Conservation (phyloP, 2,113 vertebrate species). For the Rana temporaria region DNA sequence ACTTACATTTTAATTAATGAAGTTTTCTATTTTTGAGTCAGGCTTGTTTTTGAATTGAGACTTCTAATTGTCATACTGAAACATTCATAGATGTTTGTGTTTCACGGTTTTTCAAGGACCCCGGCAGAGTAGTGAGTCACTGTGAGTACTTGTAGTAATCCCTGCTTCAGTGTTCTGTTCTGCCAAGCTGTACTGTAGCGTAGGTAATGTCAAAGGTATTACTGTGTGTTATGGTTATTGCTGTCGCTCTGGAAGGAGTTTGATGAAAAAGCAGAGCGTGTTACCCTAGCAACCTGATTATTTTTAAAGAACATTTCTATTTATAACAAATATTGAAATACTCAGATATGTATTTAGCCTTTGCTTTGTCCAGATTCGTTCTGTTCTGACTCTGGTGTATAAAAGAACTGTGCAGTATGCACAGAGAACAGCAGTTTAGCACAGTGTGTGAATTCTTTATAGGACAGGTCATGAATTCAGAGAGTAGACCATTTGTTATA, state of each 20-base stretch:
- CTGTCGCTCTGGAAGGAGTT: conserved; percentile 14
- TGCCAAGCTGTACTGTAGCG: background rate
- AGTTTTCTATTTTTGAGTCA: background rate
- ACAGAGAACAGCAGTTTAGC: conserved; percentile 15
- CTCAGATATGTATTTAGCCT: conserved; percentile 31
- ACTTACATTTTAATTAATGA: background rate
- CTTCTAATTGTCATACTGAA: background rate
- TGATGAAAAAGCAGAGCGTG: conserved; percentile 8
- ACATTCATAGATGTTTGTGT: background rate
- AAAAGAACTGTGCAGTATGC: conserved; percentile 33
- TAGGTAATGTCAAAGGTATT: conserved; percentile 42
- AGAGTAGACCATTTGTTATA: background rate
- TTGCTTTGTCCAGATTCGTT: conserved; percentile 45
- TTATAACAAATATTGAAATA: conserved; percentile 46
- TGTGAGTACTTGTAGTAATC: conserved; percentile 27
- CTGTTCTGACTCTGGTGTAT: conserved; percentile 15
- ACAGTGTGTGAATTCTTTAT: conserved; percentile 22
- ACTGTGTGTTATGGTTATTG: conserved; percentile 33
- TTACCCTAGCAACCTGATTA: conserved; percentile 47
- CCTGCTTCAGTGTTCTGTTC: conserved; percentile 20
- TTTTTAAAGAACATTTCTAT: conserved; percentile 42
- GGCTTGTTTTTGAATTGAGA: conserved; percentile 13
- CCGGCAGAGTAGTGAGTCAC: conserved; percentile 30
- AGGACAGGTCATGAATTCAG: background rate
- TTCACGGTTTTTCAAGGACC: background rate